These are phyloP conservation scores for Cyprinodon diabolis DNA, from an alignment of 2,797 vertebrate species.

Conservation along the genomic window DNA sequence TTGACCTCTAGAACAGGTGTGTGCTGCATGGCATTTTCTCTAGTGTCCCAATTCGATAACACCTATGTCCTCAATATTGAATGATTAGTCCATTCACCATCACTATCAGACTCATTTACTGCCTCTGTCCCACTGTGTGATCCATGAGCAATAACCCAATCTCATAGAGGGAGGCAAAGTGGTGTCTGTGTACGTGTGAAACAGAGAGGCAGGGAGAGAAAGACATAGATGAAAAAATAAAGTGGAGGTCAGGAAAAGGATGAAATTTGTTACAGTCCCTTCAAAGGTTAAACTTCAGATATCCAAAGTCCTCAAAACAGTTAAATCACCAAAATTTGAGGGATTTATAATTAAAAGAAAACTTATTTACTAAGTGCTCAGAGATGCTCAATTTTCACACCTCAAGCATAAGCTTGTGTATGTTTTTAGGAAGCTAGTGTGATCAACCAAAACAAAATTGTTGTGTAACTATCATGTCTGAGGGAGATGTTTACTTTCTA, in stretches of 20 bases:
- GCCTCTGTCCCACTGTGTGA: slow-evolving; percentile 56
- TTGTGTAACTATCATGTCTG: neutral
- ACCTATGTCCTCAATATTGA: slow-evolving; percentile 39
- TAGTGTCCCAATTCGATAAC: slow-evolving; percentile 42
- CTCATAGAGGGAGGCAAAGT: slow-evolving; percentile 56
- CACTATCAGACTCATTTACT: slow-evolving; percentile 54
- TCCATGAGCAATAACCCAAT: slow-evolving; percentile 51
- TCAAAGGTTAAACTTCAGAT: slow-evolving; percentile 25
- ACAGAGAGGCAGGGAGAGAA: neutral
- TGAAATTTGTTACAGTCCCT: slow-evolving; percentile 41
- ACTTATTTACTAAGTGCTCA: neutral
- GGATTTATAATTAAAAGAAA: slow-evolving; percentile 9
- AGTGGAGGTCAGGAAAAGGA: slow-evolving; percentile 66
- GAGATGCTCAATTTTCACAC: neutral
- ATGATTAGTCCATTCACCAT: slow-evolving; percentile 54
- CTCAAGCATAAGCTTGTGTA: neutral
- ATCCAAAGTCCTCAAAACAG: slow-evolving; percentile 6
- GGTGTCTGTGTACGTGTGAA: slow-evolving; percentile 12
- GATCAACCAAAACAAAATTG: neutral
- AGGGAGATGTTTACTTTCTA: neutral
- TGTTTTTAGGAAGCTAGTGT: neutral
- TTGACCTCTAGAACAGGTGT: slow-evolving; percentile 53
- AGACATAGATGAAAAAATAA: slow-evolving; percentile 13
- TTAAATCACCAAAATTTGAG: slow-evolving; percentile 1
- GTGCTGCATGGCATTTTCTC: slow-evolving; percentile 24